Conservation (phyloP, 1,140 invertebrate species). For the Drosophila melanica region DNA sequence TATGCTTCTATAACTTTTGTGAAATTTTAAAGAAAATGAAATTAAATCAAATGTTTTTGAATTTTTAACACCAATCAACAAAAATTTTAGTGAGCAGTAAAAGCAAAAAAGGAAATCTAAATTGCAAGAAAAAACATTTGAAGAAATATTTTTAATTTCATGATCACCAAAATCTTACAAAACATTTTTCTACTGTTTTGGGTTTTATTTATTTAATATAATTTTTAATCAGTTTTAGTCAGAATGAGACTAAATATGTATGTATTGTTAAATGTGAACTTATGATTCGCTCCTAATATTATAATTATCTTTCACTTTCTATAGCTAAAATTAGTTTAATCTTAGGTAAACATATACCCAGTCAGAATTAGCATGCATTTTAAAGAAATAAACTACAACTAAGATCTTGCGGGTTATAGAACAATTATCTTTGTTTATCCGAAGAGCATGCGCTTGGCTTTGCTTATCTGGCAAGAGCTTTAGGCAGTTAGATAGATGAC, state of each 20-base stretch:
- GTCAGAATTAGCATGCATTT: conserved; percentile 15
- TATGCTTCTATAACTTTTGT: too few species aligned
- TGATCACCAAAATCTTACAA: too few species aligned
- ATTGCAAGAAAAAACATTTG: too few species aligned
- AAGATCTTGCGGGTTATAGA: not conserved
- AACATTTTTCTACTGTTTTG: too few species aligned
- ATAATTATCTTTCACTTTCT: conserved; percentile 3
- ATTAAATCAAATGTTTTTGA: too few species aligned
- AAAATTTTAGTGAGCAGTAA: too few species aligned
- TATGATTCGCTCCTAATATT: not conserved
- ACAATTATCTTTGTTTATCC: conserved; percentile 21
- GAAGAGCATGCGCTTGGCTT: conserved; percentile 30
- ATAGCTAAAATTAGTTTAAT: not conserved
- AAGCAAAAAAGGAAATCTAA: too few species aligned
- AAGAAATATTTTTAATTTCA: too few species aligned
- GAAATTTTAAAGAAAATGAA: too few species aligned
- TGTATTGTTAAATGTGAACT: too few species aligned
- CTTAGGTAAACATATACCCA: not conserved
- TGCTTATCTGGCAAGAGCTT: conserved; percentile 31
- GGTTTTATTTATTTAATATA: too few species aligned
- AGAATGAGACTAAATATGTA: not conserved
- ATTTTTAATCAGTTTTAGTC: not conserved
- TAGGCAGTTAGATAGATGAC: conserved; percentile 14
- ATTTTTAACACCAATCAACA: too few species aligned
- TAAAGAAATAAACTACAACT: conserved; percentile 1